A percentile compares a stretch with the other conserved stretches of the same genome.
Conservation (phyloP, 2,888 invertebrate genomes). For the Trachelus iudaicus region DNA sequence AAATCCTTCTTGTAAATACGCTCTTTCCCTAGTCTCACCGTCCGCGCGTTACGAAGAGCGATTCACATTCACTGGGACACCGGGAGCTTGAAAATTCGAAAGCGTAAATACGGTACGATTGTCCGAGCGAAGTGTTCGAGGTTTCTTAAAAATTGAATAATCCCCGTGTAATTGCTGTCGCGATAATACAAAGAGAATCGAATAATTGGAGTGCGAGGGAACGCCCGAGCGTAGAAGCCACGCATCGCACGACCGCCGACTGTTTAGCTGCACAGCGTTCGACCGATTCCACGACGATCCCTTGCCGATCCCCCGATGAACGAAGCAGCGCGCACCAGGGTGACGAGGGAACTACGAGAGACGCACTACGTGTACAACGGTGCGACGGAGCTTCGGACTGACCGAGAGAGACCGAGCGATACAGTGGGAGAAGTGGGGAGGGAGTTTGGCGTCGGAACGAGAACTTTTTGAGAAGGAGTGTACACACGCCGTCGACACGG, state of each 20-base stretch:
- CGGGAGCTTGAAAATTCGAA: neutral
- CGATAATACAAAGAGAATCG: neutral
- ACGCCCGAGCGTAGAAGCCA: conserved; percentile 24
- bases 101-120: too few relatives aligned
- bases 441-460: neutral
- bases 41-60: neutral
- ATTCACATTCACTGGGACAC: neutral
- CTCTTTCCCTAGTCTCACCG: neutral
- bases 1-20: neutral
- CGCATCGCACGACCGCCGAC: conserved; percentile 29
- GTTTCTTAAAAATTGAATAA: neutral
- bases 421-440: neutral
- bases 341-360: neutral
- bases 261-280: conserved; percentile 37
- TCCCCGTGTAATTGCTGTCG: neutral
- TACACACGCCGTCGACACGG: neutral
- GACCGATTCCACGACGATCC: conserved; percentile 37
- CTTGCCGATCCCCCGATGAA: conserved; percentile 1
- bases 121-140: neutral
- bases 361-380: neutral
- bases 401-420: neutral
- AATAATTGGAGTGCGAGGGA: neutral
- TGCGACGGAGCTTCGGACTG: neutral
- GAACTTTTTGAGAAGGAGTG: neutral
- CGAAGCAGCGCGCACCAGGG: neutral